These are phyloP conservation scores for Scomber colias DNA, from an alignment of 2,113 vertebrate species.

Conservation along the genomic window DNA sequence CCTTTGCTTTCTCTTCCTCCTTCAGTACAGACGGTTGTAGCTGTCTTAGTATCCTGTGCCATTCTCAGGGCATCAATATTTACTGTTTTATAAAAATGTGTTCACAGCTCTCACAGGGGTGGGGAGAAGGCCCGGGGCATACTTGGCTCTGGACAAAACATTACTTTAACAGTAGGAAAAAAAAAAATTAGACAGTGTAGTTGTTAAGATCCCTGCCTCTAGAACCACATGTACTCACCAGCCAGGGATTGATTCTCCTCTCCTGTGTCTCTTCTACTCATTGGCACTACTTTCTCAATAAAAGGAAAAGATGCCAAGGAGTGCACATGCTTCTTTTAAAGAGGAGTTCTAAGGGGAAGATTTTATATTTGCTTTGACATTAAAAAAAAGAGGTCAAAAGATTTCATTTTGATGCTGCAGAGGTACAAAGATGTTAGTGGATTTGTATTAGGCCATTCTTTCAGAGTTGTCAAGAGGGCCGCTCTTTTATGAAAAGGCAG, in stretches of 20 bases:
- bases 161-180: slow-evolving; percentile 49
- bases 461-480: slow-evolving; percentile 23
- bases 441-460: slow-evolving; percentile 40
- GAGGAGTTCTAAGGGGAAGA: not conserved
- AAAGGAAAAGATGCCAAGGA: slow-evolving; percentile 11
- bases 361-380: slow-evolving; percentile 6
- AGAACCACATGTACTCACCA: slow-evolving; percentile 15
- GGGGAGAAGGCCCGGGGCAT: slow-evolving; percentile 17
- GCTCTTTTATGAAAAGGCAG: slow-evolving; percentile 21
- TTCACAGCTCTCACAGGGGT: slow-evolving; percentile 47
- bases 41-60: slow-evolving; percentile 21
- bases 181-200: slow-evolving; percentile 34
- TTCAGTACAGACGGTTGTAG: slow-evolving; percentile 7
- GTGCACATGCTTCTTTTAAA: slow-evolving; percentile 5
- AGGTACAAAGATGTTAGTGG: slow-evolving; percentile 29
- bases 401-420: slow-evolving; percentile 11
- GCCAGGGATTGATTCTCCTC: slow-evolving; percentile 42
- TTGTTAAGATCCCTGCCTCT: slow-evolving; percentile 20
- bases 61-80: slow-evolving; percentile 46
- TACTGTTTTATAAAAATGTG: slow-evolving; percentile 48
- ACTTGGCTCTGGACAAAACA: slow-evolving; percentile 39
- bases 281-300: slow-evolving; percentile 26
- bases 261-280: slow-evolving; percentile 16
- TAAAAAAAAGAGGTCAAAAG: slow-evolving; percentile 10
- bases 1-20: not conserved